These are phyloP conservation scores for Neoscelio sp. DNA, from an alignment of 2,888 invertebrate genomes.

Conservation along the genomic window DNA sequence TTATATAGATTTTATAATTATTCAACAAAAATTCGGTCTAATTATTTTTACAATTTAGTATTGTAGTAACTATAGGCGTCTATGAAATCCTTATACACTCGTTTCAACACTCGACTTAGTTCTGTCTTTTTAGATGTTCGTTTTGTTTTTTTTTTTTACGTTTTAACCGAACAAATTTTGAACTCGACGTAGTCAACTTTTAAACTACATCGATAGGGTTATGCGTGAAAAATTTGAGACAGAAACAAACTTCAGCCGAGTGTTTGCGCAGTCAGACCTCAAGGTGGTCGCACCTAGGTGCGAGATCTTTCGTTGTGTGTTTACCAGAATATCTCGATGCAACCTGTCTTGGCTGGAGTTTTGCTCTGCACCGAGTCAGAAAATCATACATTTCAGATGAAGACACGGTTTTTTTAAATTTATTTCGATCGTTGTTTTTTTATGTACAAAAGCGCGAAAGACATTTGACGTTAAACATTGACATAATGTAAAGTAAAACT, in stretches of 20 bases:
- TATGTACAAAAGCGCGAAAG: constrained; percentile 9
- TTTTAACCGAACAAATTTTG: constrained; percentile 17
- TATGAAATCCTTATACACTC: background rate
- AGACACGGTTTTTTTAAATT: constrained; percentile 45
- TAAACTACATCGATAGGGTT: constrained; percentile 54
- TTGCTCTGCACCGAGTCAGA: constrained; percentile 66
- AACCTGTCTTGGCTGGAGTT: constrained; percentile 78
- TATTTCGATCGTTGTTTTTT: constrained; percentile 33
- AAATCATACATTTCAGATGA: constrained; percentile 34
- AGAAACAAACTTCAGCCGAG: constrained; percentile 80
- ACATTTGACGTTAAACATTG: constrained; percentile 21
- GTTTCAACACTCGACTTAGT: background rate
- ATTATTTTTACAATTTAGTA: too few species aligned
- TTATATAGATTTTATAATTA: too few species aligned
- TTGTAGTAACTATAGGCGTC: too few species aligned
- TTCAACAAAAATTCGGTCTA: constrained; percentile 2
- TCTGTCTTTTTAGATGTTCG: background rate
- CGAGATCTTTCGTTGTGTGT: constrained; percentile 81
- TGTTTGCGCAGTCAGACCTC: constrained; percentile 81
- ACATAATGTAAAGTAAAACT: constrained; percentile 1
- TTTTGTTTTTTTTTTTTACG: constrained; percentile 13
- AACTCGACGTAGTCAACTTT: constrained; percentile 35
- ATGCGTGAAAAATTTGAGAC: constrained; percentile 81
- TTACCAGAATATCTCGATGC: constrained; percentile 81
- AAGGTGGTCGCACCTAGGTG: constrained; percentile 83